Evolutionary conservation across 2,888 invertebrate species (phyloP).

Genomic region (Malthinus seriepunctatus): DNA sequence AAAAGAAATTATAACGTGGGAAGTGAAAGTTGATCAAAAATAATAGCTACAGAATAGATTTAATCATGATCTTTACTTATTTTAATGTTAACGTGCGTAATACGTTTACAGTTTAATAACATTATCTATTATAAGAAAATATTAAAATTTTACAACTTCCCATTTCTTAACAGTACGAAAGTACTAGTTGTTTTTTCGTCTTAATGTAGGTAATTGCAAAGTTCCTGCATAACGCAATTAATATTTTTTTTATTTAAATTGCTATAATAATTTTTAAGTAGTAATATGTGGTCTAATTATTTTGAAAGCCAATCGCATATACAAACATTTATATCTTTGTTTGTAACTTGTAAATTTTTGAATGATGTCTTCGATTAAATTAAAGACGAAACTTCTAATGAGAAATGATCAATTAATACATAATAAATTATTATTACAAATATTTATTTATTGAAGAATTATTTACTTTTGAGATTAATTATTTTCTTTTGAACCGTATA

Average conservation of each 20-base stretch:
- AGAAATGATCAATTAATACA: no score
- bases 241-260: background rate
- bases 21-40: conserved; percentile 13
- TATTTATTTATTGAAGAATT: no score
- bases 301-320: no score
- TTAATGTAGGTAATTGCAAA: conserved; percentile 15
- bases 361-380: no score
- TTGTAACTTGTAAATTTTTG: no score
- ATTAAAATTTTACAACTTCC: conserved; percentile 20
- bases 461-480: no score
- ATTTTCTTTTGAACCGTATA: no score
- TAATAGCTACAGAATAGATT: background rate
- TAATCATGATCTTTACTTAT: background rate
- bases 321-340: no score
- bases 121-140: conserved; percentile 8
- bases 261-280: background rate
- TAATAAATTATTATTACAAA: no score
- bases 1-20: conserved; percentile 6
- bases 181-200: conserved; percentile 14
- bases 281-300: no score
- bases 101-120: conserved; percentile 1
- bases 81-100: background rate
- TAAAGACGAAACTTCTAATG: no score
- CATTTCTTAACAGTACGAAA: conserved; percentile 11
- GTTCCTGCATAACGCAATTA: conserved; percentile 9